Evolutionary conservation across 2,797 vertebrate genomes (phyloP).

Genomic region (Pseudomugil gertrudae): DNA sequence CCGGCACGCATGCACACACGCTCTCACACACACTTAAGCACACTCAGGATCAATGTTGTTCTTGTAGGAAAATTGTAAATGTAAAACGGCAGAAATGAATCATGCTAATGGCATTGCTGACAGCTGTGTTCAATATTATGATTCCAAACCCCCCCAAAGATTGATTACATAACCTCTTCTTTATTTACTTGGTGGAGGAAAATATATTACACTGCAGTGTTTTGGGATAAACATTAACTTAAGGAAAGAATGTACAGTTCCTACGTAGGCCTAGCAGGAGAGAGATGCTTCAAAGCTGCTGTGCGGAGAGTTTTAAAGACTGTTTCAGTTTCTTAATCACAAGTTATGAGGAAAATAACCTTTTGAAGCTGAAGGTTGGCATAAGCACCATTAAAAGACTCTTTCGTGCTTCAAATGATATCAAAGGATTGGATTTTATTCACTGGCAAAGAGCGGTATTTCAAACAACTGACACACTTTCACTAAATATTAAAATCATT

Average conservation of each 20-base stretch:
- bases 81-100: conserved; percentile 87
- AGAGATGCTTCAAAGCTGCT: conserved; percentile 36
- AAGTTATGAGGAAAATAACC: conserved; percentile 15
- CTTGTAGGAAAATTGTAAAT: conserved; percentile 86
- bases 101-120: conserved; percentile 86
- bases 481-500: too few species aligned
- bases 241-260: conserved; percentile 57
- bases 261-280: conserved; percentile 28
- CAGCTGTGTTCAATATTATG: conserved; percentile 87
- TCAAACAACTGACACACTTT: too few species aligned
- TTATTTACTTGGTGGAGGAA: conserved; percentile 81
- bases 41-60: conserved; percentile 80
- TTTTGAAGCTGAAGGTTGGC: conserved; percentile 24
- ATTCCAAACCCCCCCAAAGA: conserved; percentile 84
- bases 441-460: conserved; percentile 7
- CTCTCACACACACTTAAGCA: conserved; percentile 46
- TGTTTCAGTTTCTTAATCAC: too few species aligned
- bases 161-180: conserved; percentile 85
- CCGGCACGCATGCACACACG: conserved; percentile 24
- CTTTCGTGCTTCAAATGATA: not conserved
- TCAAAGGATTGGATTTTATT: conserved; percentile 7
- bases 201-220: conserved; percentile 73
- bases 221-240: conserved; percentile 69
- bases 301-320: too few species aligned
- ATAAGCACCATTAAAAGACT: conserved; percentile 18